Conservation (phyloP, 2,113 vertebrate genomes). For the Channa argus region DNA sequence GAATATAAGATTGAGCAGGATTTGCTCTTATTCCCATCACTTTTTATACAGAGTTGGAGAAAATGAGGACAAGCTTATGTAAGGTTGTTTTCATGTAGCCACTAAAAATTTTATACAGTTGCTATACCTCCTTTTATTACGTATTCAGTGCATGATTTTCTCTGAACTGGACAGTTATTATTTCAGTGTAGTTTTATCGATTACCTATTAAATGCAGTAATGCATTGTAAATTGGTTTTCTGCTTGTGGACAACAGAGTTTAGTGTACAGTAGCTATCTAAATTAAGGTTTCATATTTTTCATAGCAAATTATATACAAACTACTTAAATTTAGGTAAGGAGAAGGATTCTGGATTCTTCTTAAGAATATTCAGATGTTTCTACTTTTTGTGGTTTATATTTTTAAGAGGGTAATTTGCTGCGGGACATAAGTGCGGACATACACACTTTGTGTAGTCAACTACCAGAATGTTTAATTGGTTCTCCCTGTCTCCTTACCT, state of each 20-base stretch:
- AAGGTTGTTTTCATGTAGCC: slow-evolving; percentile 67
- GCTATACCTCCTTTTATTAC: slow-evolving; percentile 61
- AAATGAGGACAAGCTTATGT: slow-evolving; percentile 77
- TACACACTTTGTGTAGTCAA: not conserved
- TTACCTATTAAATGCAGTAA: slow-evolving; percentile 17
- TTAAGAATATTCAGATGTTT: not conserved
- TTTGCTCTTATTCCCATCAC: slow-evolving; percentile 60
- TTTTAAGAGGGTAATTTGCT: not conserved
- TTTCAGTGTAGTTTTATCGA: slow-evolving; percentile 9
- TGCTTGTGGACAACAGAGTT: not conserved
- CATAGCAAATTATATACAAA: too few species aligned
- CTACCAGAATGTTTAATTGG: too few species aligned
- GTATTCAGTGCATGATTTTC: slow-evolving; percentile 53
- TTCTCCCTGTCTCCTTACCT: too few species aligned
- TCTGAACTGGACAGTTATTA: slow-evolving; percentile 16
- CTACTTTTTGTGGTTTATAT: not conserved
- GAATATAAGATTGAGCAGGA: slow-evolving; percentile 61
- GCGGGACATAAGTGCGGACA: not conserved
- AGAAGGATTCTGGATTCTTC: too few species aligned
- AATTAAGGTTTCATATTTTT: not conserved
- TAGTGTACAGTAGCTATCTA: not conserved
- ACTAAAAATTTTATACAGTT: slow-evolving; percentile 69
- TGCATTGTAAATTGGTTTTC: slow-evolving; percentile 15
- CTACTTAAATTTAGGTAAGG: too few species aligned
- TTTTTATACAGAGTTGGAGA: slow-evolving; percentile 65